Evolutionary conservation across 2,797 vertebrate genomes (phyloP).

Genomic region (Benthosema pterotum): DNA sequence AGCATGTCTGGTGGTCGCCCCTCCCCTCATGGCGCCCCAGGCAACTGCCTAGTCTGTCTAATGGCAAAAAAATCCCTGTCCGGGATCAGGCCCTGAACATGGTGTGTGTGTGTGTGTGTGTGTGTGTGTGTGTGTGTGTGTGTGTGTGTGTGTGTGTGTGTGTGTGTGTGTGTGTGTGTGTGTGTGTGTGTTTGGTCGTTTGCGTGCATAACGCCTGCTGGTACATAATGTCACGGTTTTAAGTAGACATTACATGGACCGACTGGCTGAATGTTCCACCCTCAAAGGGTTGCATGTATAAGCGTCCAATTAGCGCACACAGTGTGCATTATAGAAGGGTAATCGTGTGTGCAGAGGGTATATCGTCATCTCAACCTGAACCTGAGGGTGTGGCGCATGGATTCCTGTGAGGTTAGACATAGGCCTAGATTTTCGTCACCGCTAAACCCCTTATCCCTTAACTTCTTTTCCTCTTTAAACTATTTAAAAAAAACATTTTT

Average conservation of each 20-base stretch:
- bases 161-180: neutral
- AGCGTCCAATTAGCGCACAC: conserved; percentile 55
- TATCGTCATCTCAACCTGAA: conserved; percentile 39
- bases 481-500: too few species aligned
- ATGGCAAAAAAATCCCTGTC: too few species aligned
- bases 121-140: neutral
- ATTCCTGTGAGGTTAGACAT: too few species aligned
- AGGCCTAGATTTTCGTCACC: too few species aligned
- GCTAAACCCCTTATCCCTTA: too few species aligned
- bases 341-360: conserved; percentile 53
- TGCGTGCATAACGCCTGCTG: neutral
- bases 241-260: neutral
- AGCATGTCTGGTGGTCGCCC: too few species aligned
- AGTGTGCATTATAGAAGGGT: conserved; percentile 50
- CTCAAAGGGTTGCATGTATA: conserved; percentile 30
- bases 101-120: neutral
- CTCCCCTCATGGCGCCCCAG: too few species aligned
- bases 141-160: conserved; percentile 4
- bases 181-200: too few species aligned
- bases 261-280: neutral
- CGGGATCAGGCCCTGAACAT: too few species aligned
- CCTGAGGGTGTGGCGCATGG: conserved; percentile 36
- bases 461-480: too few species aligned
- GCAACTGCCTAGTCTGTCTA: too few species aligned
- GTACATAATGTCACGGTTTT: conserved; percentile 1